These are phyloP conservation scores for Schizothorax lantsangensis DNA, from an alignment of 2,797 vertebrate species.

Conservation along the genomic window DNA sequence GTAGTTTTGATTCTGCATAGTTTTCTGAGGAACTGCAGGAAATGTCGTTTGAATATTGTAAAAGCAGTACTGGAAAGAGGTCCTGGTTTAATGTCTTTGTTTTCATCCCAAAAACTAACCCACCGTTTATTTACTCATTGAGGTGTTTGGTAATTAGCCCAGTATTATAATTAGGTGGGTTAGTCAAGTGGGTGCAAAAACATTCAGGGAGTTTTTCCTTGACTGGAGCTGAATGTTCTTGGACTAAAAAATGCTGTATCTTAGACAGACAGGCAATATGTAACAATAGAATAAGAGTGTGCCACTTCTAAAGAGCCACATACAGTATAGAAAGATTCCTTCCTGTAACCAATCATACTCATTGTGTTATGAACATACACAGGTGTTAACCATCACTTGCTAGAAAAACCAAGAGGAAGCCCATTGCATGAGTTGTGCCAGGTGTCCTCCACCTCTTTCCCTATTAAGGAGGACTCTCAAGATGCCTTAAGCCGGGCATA, in stretches of 20 bases:
- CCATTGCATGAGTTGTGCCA: conserved; percentile 15
- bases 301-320: neutral
- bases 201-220: neutral
- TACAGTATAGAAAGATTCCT: neutral
- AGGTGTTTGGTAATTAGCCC: conserved; percentile 19
- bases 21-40: conserved; percentile 5
- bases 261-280: neutral
- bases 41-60: neutral
- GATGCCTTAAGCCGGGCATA: too few relatives aligned
- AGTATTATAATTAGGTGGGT: conserved; percentile 2
- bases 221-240: neutral
- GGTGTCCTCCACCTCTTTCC: neutral
- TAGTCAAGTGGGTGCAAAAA: neutral
- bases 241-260: neutral
- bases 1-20: neutral
- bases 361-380: neutral
- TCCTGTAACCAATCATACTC: neutral
- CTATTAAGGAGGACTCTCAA: conserved; percentile 10
- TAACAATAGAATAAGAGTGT: neutral
- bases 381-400: conserved; percentile 12
- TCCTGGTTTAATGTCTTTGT: neutral
- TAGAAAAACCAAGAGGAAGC: conserved; percentile 19
- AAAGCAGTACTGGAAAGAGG: neutral
- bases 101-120: neutral
- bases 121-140: conserved; percentile 7